These are phyloP conservation scores for Drosophila willistoni DNA, from an alignment of 1,140 invertebrate species.

Conservation along the genomic window DNA sequence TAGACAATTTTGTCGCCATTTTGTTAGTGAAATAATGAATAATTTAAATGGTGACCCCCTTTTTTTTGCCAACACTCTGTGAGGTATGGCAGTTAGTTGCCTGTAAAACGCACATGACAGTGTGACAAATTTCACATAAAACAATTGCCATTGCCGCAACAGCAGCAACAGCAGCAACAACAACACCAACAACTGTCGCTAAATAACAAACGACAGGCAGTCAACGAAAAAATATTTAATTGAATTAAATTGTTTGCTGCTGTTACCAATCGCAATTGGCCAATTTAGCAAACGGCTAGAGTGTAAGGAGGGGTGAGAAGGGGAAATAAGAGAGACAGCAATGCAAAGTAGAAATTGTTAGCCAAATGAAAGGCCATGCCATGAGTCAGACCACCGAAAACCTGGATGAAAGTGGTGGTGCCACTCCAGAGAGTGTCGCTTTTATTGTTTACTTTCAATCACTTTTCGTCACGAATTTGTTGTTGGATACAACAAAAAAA, in stretches of 20 bases:
- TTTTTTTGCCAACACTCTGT: neutral
- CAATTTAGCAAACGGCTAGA: slow-evolving; percentile 70
- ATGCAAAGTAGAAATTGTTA: slow-evolving; percentile 77
- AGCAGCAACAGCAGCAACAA: slow-evolving; percentile 52
- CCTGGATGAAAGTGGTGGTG: slow-evolving; percentile 40
- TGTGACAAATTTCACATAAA: slow-evolving; percentile 81
- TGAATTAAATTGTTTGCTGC: slow-evolving; percentile 82
- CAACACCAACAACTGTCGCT: slow-evolving; percentile 67
- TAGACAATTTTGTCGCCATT: slow-evolving; percentile 74
- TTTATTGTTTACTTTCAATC: slow-evolving; percentile 83
- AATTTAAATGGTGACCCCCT: slow-evolving; percentile 48
- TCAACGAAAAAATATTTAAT: slow-evolving; percentile 81
- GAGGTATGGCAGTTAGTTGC: slow-evolving; percentile 10
- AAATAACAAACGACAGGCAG: slow-evolving; percentile 80
- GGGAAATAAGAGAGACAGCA: slow-evolving; percentile 25
- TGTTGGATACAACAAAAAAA: slow-evolving; percentile 34
- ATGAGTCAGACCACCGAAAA: slow-evolving; percentile 35
- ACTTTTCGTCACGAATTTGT: slow-evolving; percentile 83
- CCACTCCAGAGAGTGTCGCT: slow-evolving; percentile 70
- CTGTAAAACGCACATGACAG: slow-evolving; percentile 70
- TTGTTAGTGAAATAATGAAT: slow-evolving; percentile 67
- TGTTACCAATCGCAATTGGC: slow-evolving; percentile 82
- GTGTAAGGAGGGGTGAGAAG: neutral
- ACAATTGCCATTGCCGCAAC: slow-evolving; percentile 55
- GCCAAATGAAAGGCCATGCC: slow-evolving; percentile 62